These are phyloP conservation scores for Drosophila aldrichi DNA, from an alignment of 2,888 invertebrate species.

Conservation along the genomic window DNA sequence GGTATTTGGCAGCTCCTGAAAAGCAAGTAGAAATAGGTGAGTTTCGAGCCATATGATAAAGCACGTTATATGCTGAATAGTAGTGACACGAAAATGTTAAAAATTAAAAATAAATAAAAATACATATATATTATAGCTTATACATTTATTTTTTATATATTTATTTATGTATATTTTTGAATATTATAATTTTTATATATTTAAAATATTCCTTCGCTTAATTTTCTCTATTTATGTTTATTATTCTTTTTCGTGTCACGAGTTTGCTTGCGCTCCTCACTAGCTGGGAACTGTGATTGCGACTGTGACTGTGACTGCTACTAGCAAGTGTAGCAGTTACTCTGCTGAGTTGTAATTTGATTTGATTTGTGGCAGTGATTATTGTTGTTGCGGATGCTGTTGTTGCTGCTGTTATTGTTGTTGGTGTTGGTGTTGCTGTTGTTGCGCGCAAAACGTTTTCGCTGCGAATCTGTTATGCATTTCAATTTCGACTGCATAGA, in stretches of 20 bases:
- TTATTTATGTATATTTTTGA: too few species aligned
- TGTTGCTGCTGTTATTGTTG: not conserved
- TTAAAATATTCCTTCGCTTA: too few species aligned
- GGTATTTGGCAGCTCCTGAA: not conserved
- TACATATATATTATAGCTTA: too few species aligned
- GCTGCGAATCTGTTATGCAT: slow-evolving; percentile 41
- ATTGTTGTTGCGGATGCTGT: slow-evolving; percentile 5
- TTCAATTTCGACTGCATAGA: slow-evolving; percentile 50
- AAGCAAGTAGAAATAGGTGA: not conserved
- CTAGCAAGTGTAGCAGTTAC: slow-evolving; percentile 18
- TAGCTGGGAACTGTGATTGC: slow-evolving; percentile 1
- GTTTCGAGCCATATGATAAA: not conserved
- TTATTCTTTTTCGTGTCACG: not conserved
- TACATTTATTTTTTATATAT: not conserved
- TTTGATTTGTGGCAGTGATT: slow-evolving; percentile 61
- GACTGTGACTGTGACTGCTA: slow-evolving; percentile 5
- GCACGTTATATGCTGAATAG: too few species aligned
- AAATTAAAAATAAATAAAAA: too few species aligned
- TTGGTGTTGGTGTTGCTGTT: slow-evolving; percentile 2
- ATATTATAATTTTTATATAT: too few species aligned
- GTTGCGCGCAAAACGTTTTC: slow-evolving; percentile 9
- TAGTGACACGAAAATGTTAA: too few species aligned
- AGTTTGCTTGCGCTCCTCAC: not conserved
- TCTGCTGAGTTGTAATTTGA: slow-evolving; percentile 49
- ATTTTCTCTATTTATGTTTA: not conserved